Base-by-base conservation (phyloP, 2,888 invertebrate genomes). In the Syrphus vitripennis region DNA sequence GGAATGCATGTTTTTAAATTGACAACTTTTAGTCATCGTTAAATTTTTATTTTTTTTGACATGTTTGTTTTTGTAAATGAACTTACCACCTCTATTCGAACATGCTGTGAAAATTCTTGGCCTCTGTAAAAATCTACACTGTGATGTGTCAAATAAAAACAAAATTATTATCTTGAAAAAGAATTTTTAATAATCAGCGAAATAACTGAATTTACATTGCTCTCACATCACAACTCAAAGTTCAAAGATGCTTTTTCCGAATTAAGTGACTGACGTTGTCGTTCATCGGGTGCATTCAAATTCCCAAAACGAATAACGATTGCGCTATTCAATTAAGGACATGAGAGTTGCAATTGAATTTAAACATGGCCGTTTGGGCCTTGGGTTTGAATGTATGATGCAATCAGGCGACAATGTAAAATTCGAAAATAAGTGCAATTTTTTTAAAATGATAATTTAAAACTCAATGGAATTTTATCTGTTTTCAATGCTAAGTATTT, bases 281-380 rank as follows among this genome's bases (percentile, higher is more conserved):
- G 42, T 21, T 42, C 29, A 26, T 42, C 42, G 26, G 6, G 40
- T 40, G 14, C 61, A 61, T 29, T 63, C 7, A 26, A 71, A 45
- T 57, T 45, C 26, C 37, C 57, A 45, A 67, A 79, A 34, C 19
- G 19, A 26, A 79, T 45, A 48, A 72, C 31, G 34, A 78, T 53
- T 69, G 50, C n/a, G n/a, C 50, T 65, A 50, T 19, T 53, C 37
- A 79, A 72, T 78, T 69, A 79, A 69, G 72, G 71, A 72, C 31
- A 69, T 45, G 79, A 10, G 12, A 14, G 9, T 31, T 16, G 16
- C 16, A 16, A 55, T 5, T 16, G 10, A 4, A 55, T 55, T 55
- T 29, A 0, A 31, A 10, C 29, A 29, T 10, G 29, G 55, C 10
- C 29, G 55, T 3, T 16, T 3, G 0, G 24, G 14, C 6, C 4